Base-by-base conservation (phyloP, 2,888 invertebrate species). In the Marasmarcha lunaedactyla region DNA sequence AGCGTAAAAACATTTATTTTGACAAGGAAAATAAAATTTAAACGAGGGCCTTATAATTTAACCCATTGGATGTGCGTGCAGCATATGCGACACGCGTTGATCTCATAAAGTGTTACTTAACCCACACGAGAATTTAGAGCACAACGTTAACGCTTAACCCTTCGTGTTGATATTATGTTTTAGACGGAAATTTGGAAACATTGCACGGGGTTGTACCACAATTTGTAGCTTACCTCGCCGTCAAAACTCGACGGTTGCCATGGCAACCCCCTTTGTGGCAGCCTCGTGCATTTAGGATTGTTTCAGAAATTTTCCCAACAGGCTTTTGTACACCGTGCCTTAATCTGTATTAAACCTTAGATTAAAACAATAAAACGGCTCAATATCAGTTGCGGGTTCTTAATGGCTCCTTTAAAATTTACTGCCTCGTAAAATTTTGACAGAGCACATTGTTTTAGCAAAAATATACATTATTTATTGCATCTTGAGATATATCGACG, bases 221-320 rank as follows among this genome's bases (percentile, higher is more conserved):
- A 68, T 67, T 70, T 63, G 60, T 61, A 57, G 54, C 50, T 56
- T 30, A 71, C 71, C 71, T 69, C 62, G 52, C 59, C 63, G 67
- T 71, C 72, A 72, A 63, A 71, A 71, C 61, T 69, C 63, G 49
- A 57, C 51, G 52, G 79, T 81, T 59, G 47, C 66, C 70, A 77
- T 78, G 51, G 78, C 66, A 79, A 79, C 79, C 48, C 79, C 81
- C 78, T 66, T 54, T 63, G 68, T 47, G 68, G 69, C 59, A 51
- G 58, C 47, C 57, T 63, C 55, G 59, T n/a, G n/a, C 66, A 61
- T 61, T 63, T 64, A 57, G 68, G 58, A 60, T 62, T 68, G 69
- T 74, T 77, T 70, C 62, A 61, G 61, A 73, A 73, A 69, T 70
- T 70, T 69, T 59, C 57, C 59, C 52, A 63, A 59, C 57, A 48